Evolutionary conservation across 2,888 invertebrate species (phyloP), one percentile per base, ranked within the genome.

Genomic region (Neria commutata): DNA sequence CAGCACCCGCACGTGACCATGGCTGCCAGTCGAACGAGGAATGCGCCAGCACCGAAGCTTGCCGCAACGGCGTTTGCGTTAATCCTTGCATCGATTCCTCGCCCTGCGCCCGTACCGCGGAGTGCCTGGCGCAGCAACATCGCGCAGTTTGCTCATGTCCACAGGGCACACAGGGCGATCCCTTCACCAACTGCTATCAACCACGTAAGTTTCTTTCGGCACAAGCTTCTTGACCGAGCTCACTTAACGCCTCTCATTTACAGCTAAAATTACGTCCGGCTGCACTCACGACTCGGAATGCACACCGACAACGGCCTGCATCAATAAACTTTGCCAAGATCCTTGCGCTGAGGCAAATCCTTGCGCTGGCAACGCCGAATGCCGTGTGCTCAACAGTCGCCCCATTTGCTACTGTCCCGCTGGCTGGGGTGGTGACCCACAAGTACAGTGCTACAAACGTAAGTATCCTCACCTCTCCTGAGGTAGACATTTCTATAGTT

Each of bases 391-490:
- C 46, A 86, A 88, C 68, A 94, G 93, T 76, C 88, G 92, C 66
- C 92, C 94, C 3, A 87, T 88, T 19, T 95, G 95, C 80, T 87
- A 86, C 72, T 95, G 95, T 78, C 91, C 91, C 17, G 86, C 89
- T 50, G 92, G 91, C 64, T 93, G 91, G 83, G 92, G 92, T 53
- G 95, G 95, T 62, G 91, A 95, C 81, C 94, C 95, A 29, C 89
- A 94, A 80, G 82, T 89, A 21, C 86, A 88, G 64, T 95, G 95
- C 75, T 93, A 91, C 77, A 91, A 89, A 86, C 92, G 94, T 94
- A 85, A 88, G 89, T 83, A 16, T 14, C 1, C 17, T 6, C 16
- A 3, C n/a, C 29, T 2, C 50, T 54, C 8, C 14, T 6, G 33
- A 2, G 1, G 26, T 42, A 52, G 25, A 40, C 4, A 42, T n/a